Conservation (phyloP, 1,140 invertebrate species). For the Procambarus clarkii region DNA sequence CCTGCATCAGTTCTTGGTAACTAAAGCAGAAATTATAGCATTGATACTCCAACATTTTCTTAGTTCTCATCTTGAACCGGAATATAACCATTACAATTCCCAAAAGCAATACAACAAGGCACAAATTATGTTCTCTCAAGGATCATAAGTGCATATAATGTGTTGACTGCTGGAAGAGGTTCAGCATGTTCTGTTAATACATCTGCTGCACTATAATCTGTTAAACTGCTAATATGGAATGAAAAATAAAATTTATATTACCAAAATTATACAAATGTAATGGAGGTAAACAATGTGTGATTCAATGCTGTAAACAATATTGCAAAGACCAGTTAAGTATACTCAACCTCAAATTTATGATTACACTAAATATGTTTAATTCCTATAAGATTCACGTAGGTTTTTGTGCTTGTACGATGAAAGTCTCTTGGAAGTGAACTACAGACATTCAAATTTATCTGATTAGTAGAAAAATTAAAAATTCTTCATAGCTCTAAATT, state of each 20-base stretch:
- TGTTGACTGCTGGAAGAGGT: neutral
- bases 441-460: neutral
- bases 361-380: neutral
- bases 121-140: constrained; percentile 28
- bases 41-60: neutral
- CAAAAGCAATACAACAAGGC: constrained; percentile 45
- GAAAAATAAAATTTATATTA: neutral
- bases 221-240: neutral
- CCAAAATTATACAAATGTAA: constrained; percentile 1
- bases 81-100: neutral
- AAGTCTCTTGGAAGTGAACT: neutral
- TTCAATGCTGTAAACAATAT: neutral
- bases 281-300: neutral
- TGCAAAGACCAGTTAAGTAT: neutral
- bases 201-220: neutral
- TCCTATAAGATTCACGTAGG: neutral
- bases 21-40: neutral
- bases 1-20: neutral
- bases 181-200: neutral
- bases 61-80: neutral
- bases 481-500: neutral
- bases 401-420: neutral
- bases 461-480: neutral
- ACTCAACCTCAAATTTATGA: neutral
- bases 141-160: constrained; percentile 7